Evolutionary conservation across 2,888 invertebrate species (phyloP).

Genomic region (Pseudococcus longispinus): DNA sequence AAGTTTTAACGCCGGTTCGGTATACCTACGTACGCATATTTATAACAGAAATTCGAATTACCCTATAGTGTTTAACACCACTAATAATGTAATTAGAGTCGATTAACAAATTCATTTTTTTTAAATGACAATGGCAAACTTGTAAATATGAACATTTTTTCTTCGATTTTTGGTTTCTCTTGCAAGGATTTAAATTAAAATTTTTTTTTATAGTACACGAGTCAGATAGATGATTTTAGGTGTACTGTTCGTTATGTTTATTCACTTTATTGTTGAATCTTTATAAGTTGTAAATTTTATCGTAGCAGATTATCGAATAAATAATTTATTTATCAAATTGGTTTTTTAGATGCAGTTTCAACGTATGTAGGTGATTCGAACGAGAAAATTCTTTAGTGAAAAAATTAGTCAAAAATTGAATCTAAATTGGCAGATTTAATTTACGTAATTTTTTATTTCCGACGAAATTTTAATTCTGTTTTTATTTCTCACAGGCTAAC

Average conservation of each 20-base stretch:
- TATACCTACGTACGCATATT: neutral
- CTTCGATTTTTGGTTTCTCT: neutral
- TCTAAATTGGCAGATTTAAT: too few species aligned
- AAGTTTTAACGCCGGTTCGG: constrained; percentile 31
- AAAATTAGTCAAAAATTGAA: too few species aligned
- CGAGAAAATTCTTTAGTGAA: neutral
- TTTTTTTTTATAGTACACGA: constrained; percentile 4
- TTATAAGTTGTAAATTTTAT: constrained; percentile 55
- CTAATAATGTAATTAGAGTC: constrained; percentile 47
- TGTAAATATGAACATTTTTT: constrained; percentile 38
- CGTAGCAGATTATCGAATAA: constrained; percentile 45
- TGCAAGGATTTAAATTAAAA: neutral
- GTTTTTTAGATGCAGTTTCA: neutral
- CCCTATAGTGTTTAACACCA: constrained; percentile 50
- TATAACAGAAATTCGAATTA: neutral
- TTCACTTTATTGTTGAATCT: constrained; percentile 48
- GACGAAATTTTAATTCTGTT: too few species aligned
- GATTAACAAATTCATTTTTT: constrained; percentile 29
- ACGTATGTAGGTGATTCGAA: neutral
- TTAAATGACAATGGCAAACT: constrained; percentile 48
- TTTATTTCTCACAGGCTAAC: too few species aligned
- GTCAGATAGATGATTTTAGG: neutral
- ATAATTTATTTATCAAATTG: neutral
- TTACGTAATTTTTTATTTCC: too few species aligned
- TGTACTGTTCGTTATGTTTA: constrained; percentile 21